phyloP scores from a whole-genome alignment of 2,113 vertebrate genomes.

The Misgurnus mizolepis region DNA sequence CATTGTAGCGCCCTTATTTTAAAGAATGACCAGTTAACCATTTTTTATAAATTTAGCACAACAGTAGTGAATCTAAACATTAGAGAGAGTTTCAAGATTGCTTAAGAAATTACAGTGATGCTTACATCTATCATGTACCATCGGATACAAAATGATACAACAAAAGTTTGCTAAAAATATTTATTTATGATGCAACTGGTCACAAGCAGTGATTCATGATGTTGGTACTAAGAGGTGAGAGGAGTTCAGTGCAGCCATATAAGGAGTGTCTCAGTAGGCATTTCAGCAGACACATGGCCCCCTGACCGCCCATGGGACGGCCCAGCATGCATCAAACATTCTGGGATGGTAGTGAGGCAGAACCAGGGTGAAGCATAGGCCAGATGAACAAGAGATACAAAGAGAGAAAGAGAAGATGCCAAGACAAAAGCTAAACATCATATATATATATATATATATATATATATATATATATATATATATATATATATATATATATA shows the following conservation, averaged over 20 bases:
- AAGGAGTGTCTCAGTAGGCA: constrained; percentile 58
- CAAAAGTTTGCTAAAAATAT: neutral
- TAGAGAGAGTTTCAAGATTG: too few species aligned
- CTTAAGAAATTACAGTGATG: too few species aligned
- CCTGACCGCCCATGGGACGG: constrained; percentile 54
- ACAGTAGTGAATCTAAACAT: too few species aligned
- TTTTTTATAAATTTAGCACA: too few species aligned
- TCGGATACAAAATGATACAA: constrained; percentile 14
- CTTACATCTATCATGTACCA: too few species aligned
- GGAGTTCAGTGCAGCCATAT: constrained; percentile 55
- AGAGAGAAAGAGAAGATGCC: constrained; percentile 13
- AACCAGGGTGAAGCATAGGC: constrained; percentile 49
- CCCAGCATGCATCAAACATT: constrained; percentile 44
- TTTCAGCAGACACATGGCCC: constrained; percentile 56
- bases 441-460: too few species aligned
- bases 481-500: too few species aligned
- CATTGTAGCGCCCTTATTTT: too few species aligned
- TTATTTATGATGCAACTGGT: constrained; percentile 21
- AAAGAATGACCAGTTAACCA: too few species aligned
- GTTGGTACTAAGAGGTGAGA: constrained; percentile 51
- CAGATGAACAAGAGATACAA: constrained; percentile 48
- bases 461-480: too few species aligned
- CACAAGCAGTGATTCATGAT: constrained; percentile 27
- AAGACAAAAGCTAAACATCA: neutral
- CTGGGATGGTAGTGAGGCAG: constrained; percentile 56